phyloP scores from a whole-genome alignment of 2,797 vertebrate species.

The Urophycis tenuis region DNA sequence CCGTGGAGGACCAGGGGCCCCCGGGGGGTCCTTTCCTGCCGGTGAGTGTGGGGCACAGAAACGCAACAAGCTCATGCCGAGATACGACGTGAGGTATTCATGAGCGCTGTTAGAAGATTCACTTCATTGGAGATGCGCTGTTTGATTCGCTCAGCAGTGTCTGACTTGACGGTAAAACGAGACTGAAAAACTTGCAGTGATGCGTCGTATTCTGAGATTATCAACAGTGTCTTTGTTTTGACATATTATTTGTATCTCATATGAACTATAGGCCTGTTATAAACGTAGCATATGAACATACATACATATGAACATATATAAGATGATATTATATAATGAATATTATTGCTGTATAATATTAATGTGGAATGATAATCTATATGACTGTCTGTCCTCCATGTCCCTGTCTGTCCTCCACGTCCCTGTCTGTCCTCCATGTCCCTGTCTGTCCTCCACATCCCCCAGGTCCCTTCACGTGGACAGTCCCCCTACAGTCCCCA shows the following conservation, averaged over 20 bases:
- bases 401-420: too few species aligned
- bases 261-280: too few species aligned
- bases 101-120: too few species aligned
- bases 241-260: too few species aligned
- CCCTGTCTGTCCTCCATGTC: background rate
- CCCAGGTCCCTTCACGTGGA: slow-evolving; percentile 63
- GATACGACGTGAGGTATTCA: too few species aligned
- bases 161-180: too few species aligned
- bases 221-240: too few species aligned
- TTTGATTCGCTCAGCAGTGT: too few species aligned
- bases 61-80: background rate
- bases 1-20: slow-evolving; percentile 27
- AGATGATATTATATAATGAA: background rate
- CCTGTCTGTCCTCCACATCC: too few species aligned
- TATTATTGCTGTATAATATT: background rate
- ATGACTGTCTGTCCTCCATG: background rate
- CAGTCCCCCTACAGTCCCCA: slow-evolving; percentile 33
- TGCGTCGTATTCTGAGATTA: too few species aligned
- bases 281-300: background rate
- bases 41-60: slow-evolving; percentile 36
- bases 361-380: background rate
- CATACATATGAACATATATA: background rate
- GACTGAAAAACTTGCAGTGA: too few species aligned
- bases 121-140: too few species aligned
- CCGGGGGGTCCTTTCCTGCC: slow-evolving; percentile 15